These are phyloP conservation scores for Ricordea florida DNA, from an alignment of 92 coral and sea anemone genomes.

Conservation along the genomic window DNA sequence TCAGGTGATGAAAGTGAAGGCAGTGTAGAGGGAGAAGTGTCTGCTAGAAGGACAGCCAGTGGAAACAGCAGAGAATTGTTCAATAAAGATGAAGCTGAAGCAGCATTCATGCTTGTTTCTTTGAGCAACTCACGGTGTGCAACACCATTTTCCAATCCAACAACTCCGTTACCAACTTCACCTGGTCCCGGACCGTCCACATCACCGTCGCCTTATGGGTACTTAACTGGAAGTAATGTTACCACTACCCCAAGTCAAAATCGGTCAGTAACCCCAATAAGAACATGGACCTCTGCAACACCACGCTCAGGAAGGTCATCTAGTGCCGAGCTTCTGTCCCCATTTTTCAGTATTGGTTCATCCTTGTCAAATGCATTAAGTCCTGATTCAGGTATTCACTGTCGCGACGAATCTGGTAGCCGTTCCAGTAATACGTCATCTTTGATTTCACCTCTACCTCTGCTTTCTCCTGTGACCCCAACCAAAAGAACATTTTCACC, in stretches of 20 bases:
- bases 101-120: conserved; percentile 90
- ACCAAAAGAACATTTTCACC: conserved; percentile 98
- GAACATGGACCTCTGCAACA: conserved; percentile 67
- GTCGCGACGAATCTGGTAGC: conserved; percentile 86
- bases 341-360: conserved; percentile 56
- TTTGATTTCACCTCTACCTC: conserved; percentile 84
- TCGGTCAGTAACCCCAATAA: conserved; percentile 56
- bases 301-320: conserved; percentile 89
- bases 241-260: conserved; percentile 57
- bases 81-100: conserved; percentile 92
- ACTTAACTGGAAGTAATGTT: conserved; percentile 14
- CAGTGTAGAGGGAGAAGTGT: conserved; percentile 93
- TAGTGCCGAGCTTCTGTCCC: conserved; percentile 79
- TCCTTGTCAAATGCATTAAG: conserved; percentile 84
- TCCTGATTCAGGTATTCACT: conserved; percentile 97
- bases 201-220: conserved; percentile 79
- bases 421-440: conserved; percentile 78
- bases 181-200: conserved; percentile 72
- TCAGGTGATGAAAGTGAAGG: conserved; percentile 99
- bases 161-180: conserved; percentile 90
- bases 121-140: conserved; percentile 91
- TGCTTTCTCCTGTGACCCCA: conserved; percentile 92
- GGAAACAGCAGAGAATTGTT: conserved; percentile 51
- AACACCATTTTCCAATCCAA: conserved; percentile 87
- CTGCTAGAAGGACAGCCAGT: conserved; percentile 15